These are phyloP conservation scores for Leiothrix lutea DNA, from an alignment of 2,113 vertebrate species.

Conservation along the genomic window DNA sequence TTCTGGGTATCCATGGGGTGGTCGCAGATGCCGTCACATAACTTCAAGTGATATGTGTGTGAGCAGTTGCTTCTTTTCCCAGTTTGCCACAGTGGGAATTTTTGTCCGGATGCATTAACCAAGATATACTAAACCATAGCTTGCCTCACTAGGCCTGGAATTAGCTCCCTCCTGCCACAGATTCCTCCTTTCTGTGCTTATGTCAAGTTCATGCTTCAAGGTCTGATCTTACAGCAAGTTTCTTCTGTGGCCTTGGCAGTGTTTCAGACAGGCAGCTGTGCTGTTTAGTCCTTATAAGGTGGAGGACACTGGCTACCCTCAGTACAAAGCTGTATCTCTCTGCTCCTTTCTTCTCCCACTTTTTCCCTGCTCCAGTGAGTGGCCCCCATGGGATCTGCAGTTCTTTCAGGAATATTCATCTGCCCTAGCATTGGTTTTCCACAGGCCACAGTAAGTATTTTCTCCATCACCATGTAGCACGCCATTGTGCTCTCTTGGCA, in stretches of 20 bases:
- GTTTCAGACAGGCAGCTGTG: neutral
- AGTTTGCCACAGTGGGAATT: neutral
- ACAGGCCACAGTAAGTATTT: neutral
- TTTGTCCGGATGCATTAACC: no score
- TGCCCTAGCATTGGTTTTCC: neutral
- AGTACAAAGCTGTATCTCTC: neutral
- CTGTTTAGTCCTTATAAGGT: neutral
- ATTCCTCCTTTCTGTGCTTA: neutral
- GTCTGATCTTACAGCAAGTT: neutral
- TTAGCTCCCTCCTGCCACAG: neutral
- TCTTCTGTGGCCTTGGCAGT: neutral
- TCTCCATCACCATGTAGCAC: neutral
- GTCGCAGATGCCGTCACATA: neutral
- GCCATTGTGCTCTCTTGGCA: neutral
- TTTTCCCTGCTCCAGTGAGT: neutral
- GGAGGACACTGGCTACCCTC: neutral
- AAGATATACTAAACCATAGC: neutral
- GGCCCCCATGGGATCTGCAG: accelerated
- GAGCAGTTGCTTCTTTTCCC: neutral
- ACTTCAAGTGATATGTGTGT: neutral
- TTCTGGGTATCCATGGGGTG: neutral
- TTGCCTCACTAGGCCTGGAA: neutral
- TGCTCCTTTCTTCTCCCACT: neutral
- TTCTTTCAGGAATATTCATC: neutral
- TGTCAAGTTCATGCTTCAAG: no score